Evolutionary conservation across 2,888 invertebrate genomes (phyloP), one percentile per base, ranked within the genome.

Genomic region (Sinotaia quadrata): DNA sequence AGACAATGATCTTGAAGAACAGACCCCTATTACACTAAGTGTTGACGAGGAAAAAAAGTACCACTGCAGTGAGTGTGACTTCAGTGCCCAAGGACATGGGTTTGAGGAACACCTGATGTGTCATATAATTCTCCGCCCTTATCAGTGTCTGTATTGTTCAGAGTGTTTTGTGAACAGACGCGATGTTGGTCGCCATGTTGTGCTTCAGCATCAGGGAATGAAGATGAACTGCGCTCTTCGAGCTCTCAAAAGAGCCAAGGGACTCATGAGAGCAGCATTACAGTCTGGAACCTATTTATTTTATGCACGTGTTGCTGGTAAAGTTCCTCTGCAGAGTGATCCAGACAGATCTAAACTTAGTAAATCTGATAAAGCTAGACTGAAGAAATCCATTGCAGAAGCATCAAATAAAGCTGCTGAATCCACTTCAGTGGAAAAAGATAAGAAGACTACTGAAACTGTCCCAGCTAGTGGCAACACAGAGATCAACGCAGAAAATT

Each of bases 21-120:
- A 63, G 63, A 65, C 65, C 21, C 31, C 33, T 10, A 65, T 65
- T 44, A 52, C 52, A 7, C 29, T 65, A 24, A 54, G 18, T 4
- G 56, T 56, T 21, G 65, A 56, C 18, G 52, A 31, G 24, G 33
- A n/a, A 7, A 56, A 24, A 27, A 44, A 33, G 33, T 65, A 27
- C 44, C 56, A 60, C 5, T 77, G 77, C 62, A 71, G 58, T 15
- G 74, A 71, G 37, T 77, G 77, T 52, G 62, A 69, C 18, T 70
- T 73, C 49, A 66, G 68, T 10, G 68, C 58, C 8, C 61, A 69
- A 29, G 75, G 73, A 2, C 73, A 71, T 31, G 65, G 54, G 15
- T 77, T 77, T 71, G 75, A 75, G 31, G 75, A 77, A 41, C 77
- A 77, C 33, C 61, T 77, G 18, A 73, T 77, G 74, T 74, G 74